Percentiles rank a stretch among this genome's conserved stretches.
Conservation (phyloP, 2,888 invertebrate genomes). For the Lepidochitona cinerea region DNA sequence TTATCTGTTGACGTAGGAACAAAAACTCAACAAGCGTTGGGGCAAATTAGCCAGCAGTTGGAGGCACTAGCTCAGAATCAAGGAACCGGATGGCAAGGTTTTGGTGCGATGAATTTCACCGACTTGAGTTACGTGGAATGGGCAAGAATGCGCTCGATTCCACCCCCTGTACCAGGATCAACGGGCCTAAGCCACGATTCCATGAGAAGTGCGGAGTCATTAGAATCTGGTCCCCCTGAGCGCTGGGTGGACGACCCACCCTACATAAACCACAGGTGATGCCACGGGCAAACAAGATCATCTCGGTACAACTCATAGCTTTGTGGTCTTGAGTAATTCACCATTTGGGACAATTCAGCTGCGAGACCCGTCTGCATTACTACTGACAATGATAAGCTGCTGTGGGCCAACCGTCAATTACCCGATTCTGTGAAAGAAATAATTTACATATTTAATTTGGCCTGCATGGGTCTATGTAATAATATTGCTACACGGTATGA, state of each 20-base stretch:
- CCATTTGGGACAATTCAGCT: too few species aligned
- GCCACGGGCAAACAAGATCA: too few species aligned
- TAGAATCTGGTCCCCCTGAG: not conserved
- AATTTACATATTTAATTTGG: too few species aligned
- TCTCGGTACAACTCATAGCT: too few species aligned
- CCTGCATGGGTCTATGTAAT: too few species aligned
- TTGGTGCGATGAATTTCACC: not conserved
- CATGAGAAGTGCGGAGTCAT: not conserved
- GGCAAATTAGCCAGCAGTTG: not conserved
- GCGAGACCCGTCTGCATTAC: too few species aligned
- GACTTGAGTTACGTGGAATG: not conserved
- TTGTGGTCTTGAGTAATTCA: too few species aligned
- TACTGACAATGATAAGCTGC: too few species aligned
- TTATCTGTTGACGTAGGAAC: not conserved
- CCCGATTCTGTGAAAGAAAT: too few species aligned
- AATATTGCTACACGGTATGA: too few species aligned
- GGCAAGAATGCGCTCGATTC: not conserved
- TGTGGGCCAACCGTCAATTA: too few species aligned
- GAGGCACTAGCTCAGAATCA: not conserved
- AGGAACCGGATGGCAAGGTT: not conserved
- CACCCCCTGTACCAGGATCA: not conserved
- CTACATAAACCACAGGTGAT: not conserved
- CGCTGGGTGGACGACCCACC: conserved; percentile 5
- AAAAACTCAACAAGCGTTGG: not conserved
- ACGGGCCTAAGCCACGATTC: not conserved